Percentiles rank a stretch among this genome's conserved stretches.
phyloP scores from a whole-genome alignment of 1,140 invertebrate species.

The Ips typographus region DNA sequence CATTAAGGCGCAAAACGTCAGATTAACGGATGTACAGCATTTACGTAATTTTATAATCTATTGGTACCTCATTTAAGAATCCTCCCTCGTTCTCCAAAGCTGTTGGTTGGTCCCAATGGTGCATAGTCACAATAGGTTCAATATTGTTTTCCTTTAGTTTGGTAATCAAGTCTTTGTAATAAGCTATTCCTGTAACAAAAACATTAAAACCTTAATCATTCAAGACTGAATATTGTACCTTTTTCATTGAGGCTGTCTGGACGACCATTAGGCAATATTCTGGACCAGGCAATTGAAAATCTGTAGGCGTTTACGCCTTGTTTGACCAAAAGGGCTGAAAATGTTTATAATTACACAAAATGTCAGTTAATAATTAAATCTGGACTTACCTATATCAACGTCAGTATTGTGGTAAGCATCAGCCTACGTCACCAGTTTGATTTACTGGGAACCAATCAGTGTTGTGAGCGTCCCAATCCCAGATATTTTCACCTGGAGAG shows the following conservation, averaged over 20 bases:
- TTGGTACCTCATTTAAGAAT: slow-evolving; percentile 22
- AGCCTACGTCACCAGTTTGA: slow-evolving; percentile 58
- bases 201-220: too few relatives aligned
- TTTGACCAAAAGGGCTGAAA: slow-evolving; percentile 48
- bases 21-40: background rate
- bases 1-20: too few relatives aligned
- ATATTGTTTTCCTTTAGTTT: slow-evolving; percentile 57
- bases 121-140: slow-evolving; percentile 67
- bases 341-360: background rate
- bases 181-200: slow-evolving; percentile 47
- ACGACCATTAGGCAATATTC: slow-evolving; percentile 42
- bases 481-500: slow-evolving; percentile 50
- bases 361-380: background rate
- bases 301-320: slow-evolving; percentile 56
- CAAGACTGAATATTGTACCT: slow-evolving; percentile 45
- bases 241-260: slow-evolving; percentile 58
- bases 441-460: slow-evolving; percentile 53
- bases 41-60: background rate
- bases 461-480: slow-evolving; percentile 61
- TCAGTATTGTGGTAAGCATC: slow-evolving; percentile 62
- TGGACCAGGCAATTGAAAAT: slow-evolving; percentile 63
- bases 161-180: slow-evolving; percentile 61
- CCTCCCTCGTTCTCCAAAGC: slow-evolving; percentile 56
- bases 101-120: slow-evolving; percentile 72
- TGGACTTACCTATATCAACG: slow-evolving; percentile 53